Base-by-base conservation (phyloP, 2,797 vertebrate genomes). In the Manis javanica region DNA sequence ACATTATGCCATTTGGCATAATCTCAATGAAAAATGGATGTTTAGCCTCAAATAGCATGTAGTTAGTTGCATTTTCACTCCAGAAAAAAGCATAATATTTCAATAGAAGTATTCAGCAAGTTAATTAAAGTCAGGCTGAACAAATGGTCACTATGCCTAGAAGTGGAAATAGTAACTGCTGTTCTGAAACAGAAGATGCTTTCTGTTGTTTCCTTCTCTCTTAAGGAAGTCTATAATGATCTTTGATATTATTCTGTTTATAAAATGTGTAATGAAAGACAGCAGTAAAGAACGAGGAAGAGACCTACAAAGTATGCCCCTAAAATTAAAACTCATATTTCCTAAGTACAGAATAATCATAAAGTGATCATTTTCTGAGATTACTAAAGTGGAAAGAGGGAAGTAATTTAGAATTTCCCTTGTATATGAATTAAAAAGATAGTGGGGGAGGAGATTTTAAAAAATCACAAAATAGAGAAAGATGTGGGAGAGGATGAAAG, bases 31-130 rank as follows among this genome's bases (percentile, higher is more conserved):
- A 49, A 87, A 94, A 63, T 55, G 15, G 49, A 55, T 18, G n/a
- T 64, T 68, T 91, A 75, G 51, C 79, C 10, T 66, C 37, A 91
- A 91, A 83, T 21, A 74, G 37, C 12, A 75, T 19, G 0, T 79
- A 75, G 21, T 55, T 85, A 61, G 49, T 74, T 66, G 57, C 19
- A 49, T 91, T 91, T 88, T 57, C 12, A 74, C 19, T 79, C 18
- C 91, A 91, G 42, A 88, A 31, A 87, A 69, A 95, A 68, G n/a
- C 21, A n/a, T 46, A 92, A 61, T 8, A 81, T 89, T 92, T 74
- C 34, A 85, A 37, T 13, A n/a, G 53, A 81, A 93, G 87, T 64
- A 90, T 34, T 94, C 29, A 85, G 31, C n/a, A 79, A 88, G 51
- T 91, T 95, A 88, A 74, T 68, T 55, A 42, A 55, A 59, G 75